Base-by-base conservation (phyloP, 1,140 invertebrate genomes). In the Phymastichus coffea region DNA sequence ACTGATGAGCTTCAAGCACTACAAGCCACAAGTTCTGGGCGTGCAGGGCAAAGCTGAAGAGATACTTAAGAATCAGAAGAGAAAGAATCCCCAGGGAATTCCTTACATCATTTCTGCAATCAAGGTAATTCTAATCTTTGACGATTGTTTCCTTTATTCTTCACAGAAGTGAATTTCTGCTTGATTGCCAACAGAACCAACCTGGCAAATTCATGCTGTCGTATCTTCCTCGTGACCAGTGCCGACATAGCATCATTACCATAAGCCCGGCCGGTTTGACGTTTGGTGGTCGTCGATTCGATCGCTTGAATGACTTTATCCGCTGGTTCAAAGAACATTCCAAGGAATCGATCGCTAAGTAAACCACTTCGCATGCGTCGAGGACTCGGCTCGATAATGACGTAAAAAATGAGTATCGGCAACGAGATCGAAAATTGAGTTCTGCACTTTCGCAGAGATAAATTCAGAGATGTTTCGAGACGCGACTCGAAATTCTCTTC, bases 261-360 rank as follows among this genome's bases (percentile, higher is more conserved):
- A 87, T 98, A 0, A 90, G 88, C 6, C 91, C 94, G 0, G 93
- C 98, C 60, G 98, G 97, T 14, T 94, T 96, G 70, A 85, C 89
- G 44, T 99, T 96, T 75, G 82, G 97, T 26, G 85, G 89, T 51
- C 89, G 95, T 72, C 87, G 90, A 67, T 98, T 99, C 76, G 87
- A 90, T 54, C 88, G 90, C 1, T 80, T 99, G 0, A 88, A 86
- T 53, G 85, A 88, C 2, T 73, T 99, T 8, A 86, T 99, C 64
- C 86, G 91, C 48, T 99, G 96, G 95, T 99, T 99, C 76, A 99
- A 99, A 73, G 93, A 96, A 76, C 95, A 99, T 73, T 99, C 95
- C 81, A 81, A 93, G 47, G 94, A 98, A 70, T 90, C 94, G 0
- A 85, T 93, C 46, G 92, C 93, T 10, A 85, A 85, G 1, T 74